These are phyloP conservation scores for Pollenia amentaria DNA, from an alignment of 2,888 invertebrate genomes.

Conservation along the genomic window DNA sequence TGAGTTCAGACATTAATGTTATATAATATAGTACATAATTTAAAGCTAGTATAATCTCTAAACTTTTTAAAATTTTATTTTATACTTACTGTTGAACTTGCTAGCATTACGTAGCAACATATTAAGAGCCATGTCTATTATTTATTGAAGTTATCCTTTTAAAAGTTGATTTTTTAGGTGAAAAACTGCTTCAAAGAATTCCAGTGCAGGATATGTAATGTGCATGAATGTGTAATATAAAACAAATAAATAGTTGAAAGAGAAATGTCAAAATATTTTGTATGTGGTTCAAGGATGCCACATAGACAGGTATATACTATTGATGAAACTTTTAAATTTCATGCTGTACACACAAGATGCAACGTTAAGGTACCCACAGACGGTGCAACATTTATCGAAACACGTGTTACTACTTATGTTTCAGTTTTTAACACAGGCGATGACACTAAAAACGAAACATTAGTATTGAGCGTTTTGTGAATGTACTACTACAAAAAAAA, in stretches of 20 bases:
- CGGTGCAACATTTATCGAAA: too few species aligned
- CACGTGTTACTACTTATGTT: too few species aligned
- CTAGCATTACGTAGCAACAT: slow-evolving; percentile 79
- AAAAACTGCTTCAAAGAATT: slow-evolving; percentile 21
- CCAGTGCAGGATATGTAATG: too few species aligned
- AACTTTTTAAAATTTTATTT: slow-evolving; percentile 15
- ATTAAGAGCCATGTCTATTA: slow-evolving; percentile 77
- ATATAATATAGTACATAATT: slow-evolving; percentile 78
- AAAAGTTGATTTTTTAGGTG: slow-evolving; percentile 11
- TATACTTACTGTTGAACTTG: slow-evolving; percentile 80
- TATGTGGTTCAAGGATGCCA: slow-evolving; percentile 16
- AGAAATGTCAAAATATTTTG: slow-evolving; percentile 27
- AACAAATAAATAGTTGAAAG: slow-evolving; percentile 35
- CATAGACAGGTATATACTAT: background rate
- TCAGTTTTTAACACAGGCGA: too few species aligned
- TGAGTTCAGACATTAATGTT: slow-evolving; percentile 73
- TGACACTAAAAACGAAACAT: too few species aligned
- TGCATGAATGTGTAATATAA: too few species aligned
- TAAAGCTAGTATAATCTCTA: slow-evolving; percentile 17
- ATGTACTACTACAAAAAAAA: too few species aligned
- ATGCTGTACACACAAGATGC: too few species aligned
- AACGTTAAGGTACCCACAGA: too few species aligned
- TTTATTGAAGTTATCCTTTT: slow-evolving; percentile 21
- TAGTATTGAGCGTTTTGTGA: too few species aligned
- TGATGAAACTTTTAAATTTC: too few species aligned